phyloP scores from a whole-genome alignment of 2,888 invertebrate species.

The Junonia oenone region DNA sequence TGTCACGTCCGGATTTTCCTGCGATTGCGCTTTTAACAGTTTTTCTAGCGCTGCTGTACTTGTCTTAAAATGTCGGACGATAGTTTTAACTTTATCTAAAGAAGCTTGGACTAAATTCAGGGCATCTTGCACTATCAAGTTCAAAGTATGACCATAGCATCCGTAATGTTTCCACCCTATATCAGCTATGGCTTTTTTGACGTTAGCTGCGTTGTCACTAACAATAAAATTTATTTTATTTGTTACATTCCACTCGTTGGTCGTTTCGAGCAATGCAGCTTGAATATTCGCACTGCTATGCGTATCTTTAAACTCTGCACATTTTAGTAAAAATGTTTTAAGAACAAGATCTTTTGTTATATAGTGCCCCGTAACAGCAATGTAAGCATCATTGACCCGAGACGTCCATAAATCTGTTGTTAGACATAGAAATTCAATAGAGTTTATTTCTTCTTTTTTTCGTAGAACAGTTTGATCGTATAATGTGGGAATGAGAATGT shows the following conservation, averaged over 20 bases:
- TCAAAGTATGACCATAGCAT: conserved; percentile 14
- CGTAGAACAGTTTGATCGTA: conserved; percentile 10
- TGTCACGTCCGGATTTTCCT: not conserved
- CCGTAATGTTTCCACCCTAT: conserved; percentile 29
- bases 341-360: not conserved
- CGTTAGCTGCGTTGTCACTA: conserved; percentile 26
- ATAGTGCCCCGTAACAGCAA: conserved; percentile 19
- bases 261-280: not conserved
- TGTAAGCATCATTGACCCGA: conserved; percentile 11
- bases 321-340: conserved; percentile 3
- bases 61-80: conserved; percentile 26
- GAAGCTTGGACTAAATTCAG: conserved; percentile 14
- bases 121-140: not conserved
- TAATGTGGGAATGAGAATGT: conserved; percentile 16
- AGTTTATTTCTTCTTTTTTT: conserved; percentile 21
- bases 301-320: not conserved
- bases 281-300: not conserved
- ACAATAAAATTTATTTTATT: conserved; percentile 1
- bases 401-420: conserved; percentile 31
- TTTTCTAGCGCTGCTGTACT: conserved; percentile 23
- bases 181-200: conserved; percentile 21
- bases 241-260: not conserved
- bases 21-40: conserved; percentile 22
- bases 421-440: conserved; percentile 19
- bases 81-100: conserved; percentile 19